Base-by-base conservation (phyloP, 2,797 vertebrate species). In the Eulemur mongoz region DNA sequence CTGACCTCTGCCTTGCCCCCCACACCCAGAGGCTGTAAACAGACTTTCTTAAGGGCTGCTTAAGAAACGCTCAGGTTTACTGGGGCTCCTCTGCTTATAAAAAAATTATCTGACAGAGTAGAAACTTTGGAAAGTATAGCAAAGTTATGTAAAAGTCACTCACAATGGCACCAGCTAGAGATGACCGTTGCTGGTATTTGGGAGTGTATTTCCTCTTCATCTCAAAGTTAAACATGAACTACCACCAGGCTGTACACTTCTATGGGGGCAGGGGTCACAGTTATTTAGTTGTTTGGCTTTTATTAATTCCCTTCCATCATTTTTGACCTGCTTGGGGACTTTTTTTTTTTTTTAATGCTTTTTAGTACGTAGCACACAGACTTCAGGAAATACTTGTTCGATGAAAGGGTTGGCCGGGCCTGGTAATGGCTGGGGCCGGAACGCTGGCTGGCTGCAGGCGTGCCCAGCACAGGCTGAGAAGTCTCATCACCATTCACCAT, bases 361-460 rank as follows among this genome's bases (percentile, higher is more conserved):
- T 50, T 43, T 35, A 80, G 43, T 22, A 25, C 0, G 0, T 2
- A 89, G 59, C 87, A 43, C 90, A 48, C 82, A 95, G 54, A 73
- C 67, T 94, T 76, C 82, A 95, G 96, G 94, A 97, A 97, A 95
- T 95, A 78, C 54, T 93, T 87, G 35, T 75, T 87, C 43, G 25
- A 13, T 82, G 81, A 92, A 96, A 43, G 23, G 61, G 15, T 67
- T 73, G 72, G 83, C 86, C 43, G 82, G 86, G 94, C n/a, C 35
- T 0, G 27, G 63, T n/a, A 17, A 48, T 8, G 65, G 57, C 0
- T 18, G 40, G 48, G 61, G 80, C 79, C 5, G 0, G 52, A 45
- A 82, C 0, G 2, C 65, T 13, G 89, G 67, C 61, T 23, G 20
- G 48, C 30, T 27, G 70, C 15, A 1, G 86, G 63, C 1, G 5